Evolutionary conservation across 2,888 invertebrate species (phyloP), one percentile per base, ranked within the genome.

Genomic region (Agrochola macilenta): DNA sequence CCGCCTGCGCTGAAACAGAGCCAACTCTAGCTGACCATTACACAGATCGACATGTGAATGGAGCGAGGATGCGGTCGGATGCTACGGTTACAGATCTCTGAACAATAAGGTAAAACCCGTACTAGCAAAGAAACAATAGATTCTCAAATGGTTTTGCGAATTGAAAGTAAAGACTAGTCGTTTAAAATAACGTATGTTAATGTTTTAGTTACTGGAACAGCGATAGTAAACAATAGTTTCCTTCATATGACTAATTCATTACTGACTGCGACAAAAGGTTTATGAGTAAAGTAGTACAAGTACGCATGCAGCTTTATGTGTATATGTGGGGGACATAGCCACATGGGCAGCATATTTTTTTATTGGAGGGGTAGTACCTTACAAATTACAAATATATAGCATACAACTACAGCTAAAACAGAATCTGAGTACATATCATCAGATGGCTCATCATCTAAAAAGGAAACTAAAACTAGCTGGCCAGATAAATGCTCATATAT

Each of bases 11-110:
- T 94, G 94, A 94, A 95, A 95, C 94, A 95, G 94, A 95, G 94
- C 93, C 92, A 95, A 94, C 92, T 96, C 93, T 92, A 91, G 86
- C 89, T 93, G 90, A 90, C 92, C 90, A 94, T 92, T 92, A 91
- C 76, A 84, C 84, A 93, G 93, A 94, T 92, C 90, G 94, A 95
- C 94, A 93, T 89, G 92, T 95, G 93, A 95, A 96, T 96, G 92
- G 92, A 83, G 81, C 87, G 87, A 90, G 85, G 88, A 91, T 92
- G 91, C 91, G 90, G 91, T 90, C 84, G 86, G 83, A 89, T 80
- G 76, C 90, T 90, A 91, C 92, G 80, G 93, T 94, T 93, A 94
- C 89, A 88, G 88, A 88, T 89, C 81, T 88, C 74, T 87, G 85
- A 87, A 86, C 78, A 90, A 89, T 83, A 84, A 90, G 84, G 87